phyloP scores from a whole-genome alignment of 1,140 invertebrate species.

The Nasonia longicornis region DNA sequence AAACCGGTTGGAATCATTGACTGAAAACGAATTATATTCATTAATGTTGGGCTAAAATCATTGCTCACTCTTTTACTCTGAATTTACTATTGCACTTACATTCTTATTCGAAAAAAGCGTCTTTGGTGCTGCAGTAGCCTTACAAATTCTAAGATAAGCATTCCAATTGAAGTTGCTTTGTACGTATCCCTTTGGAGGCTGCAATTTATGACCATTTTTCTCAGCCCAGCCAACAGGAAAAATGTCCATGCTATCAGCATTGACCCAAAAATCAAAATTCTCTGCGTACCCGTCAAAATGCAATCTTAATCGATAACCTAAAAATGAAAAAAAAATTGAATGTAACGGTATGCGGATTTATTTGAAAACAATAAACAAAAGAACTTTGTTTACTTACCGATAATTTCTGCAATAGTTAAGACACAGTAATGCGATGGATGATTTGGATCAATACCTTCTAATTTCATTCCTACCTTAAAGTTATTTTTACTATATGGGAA shows the following conservation, averaged over 20 bases:
- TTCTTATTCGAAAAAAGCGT: slow-evolving; percentile 79
- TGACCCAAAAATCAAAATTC: slow-evolving; percentile 94
- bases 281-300: slow-evolving; percentile 94
- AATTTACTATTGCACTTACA: slow-evolving; percentile 61
- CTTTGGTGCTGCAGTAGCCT: slow-evolving; percentile 82
- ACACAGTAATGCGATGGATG: slow-evolving; percentile 92
- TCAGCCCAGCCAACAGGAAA: slow-evolving; percentile 96
- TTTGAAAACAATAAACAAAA: slow-evolving; percentile 14
- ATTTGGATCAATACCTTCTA: slow-evolving; percentile 94
- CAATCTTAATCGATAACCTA: slow-evolving; percentile 84
- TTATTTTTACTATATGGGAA: slow-evolving; percentile 79
- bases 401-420: slow-evolving; percentile 85
- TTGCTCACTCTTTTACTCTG: neutral
- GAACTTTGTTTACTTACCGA: slow-evolving; percentile 57
- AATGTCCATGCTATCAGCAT: slow-evolving; percentile 90
- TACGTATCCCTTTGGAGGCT: slow-evolving; percentile 80
- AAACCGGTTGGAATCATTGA: slow-evolving; percentile 82
- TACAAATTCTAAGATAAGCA: slow-evolving; percentile 84
- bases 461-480: slow-evolving; percentile 88
- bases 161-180: slow-evolving; percentile 84
- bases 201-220: slow-evolving; percentile 79
- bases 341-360: neutral
- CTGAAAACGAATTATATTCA: slow-evolving; percentile 62
- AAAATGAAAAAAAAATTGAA: slow-evolving; percentile 42
- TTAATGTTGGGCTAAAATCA: neutral